Conservation (phyloP, 2,113 vertebrate species). For the Furnarius figulus region DNA sequence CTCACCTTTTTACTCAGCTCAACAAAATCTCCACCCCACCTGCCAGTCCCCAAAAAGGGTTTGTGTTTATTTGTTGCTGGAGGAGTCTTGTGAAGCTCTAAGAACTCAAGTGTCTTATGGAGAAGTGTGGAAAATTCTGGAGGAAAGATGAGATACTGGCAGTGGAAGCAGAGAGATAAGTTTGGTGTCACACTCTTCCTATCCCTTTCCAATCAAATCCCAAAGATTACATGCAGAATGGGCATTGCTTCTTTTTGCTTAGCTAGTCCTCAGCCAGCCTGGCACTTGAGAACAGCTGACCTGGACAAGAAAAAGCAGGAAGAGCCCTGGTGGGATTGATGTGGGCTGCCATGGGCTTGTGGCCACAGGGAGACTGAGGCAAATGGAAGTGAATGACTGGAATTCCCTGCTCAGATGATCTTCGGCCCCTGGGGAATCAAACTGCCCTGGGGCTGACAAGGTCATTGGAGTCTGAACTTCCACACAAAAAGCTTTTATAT, state of each 20-base stretch:
- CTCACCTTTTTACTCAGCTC: background rate
- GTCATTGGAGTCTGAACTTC: background rate
- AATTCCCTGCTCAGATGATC: background rate
- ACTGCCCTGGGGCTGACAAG: background rate
- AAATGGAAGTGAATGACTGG: background rate
- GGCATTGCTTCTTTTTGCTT: background rate
- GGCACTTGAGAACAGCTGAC: background rate
- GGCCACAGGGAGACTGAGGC: background rate
- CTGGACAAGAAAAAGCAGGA: background rate
- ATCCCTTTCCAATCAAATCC: background rate
- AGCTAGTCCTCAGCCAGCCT: background rate
- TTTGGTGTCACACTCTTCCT: background rate
- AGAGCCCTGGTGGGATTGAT: background rate
- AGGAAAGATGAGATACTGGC: background rate
- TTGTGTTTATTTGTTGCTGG: background rate
- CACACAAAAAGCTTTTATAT: background rate
- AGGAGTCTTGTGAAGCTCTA: background rate
- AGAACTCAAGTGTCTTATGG: background rate
- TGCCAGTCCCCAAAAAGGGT: background rate
- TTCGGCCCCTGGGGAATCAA: background rate
- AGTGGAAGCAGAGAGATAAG: background rate
- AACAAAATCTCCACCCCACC: background rate
- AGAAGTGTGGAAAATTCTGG: background rate
- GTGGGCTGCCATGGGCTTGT: background rate
- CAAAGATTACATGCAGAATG: accelerated